Evolutionary conservation across 2,113 vertebrate species (phyloP).

Genomic region (Morone saxatilis): DNA sequence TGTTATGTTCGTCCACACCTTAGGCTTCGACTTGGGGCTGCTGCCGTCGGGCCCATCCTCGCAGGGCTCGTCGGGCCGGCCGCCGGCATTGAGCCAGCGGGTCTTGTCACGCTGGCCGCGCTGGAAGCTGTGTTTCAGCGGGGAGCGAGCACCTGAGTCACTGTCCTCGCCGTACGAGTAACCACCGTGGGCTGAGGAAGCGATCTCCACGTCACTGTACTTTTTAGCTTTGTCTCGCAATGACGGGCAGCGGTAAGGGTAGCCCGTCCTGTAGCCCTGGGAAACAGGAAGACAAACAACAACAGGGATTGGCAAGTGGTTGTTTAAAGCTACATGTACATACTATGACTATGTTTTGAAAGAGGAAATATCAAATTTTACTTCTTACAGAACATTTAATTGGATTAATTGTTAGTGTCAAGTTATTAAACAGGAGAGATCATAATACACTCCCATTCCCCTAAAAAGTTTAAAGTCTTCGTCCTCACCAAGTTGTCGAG

Average conservation of each 20-base stretch:
- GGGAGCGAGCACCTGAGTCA: constrained; percentile 95
- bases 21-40: constrained; percentile 99
- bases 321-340: not conserved
- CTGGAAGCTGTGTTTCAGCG: constrained; percentile 99
- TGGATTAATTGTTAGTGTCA: too few relatives aligned
- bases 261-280: constrained; percentile 98
- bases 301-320: not conserved
- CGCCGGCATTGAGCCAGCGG: constrained; percentile 94
- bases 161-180: constrained; percentile 94
- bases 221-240: constrained; percentile 98
- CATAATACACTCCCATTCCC: not conserved
- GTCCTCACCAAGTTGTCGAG: constrained; percentile 96
- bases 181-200: constrained; percentile 91
- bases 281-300: not conserved
- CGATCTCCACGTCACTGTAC: constrained; percentile 93
- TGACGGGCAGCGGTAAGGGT: constrained; percentile 96
- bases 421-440: too few relatives aligned
- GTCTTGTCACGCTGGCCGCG: constrained; percentile 99
- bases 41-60: constrained; percentile 94
- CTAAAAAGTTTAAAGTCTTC: not conserved
- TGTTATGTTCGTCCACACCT: constrained; percentile 99
- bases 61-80: constrained; percentile 91
- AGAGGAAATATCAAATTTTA: not conserved
- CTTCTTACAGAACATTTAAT: not conserved
- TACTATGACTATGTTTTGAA: not conserved